Evolutionary conservation across 2,113 vertebrate genomes (phyloP).

Genomic region (Chamaetylas fuelleborni): DNA sequence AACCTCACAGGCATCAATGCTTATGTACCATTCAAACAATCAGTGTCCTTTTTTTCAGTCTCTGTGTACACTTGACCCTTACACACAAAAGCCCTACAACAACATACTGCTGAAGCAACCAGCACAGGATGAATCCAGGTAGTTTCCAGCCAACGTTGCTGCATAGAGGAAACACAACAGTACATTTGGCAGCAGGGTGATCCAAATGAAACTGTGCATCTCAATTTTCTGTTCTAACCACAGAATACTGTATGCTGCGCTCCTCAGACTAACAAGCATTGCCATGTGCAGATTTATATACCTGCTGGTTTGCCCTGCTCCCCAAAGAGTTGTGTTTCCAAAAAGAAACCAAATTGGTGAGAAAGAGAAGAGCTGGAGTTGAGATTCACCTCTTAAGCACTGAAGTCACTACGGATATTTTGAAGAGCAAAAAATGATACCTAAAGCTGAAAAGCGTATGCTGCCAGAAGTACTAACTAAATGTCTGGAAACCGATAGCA

Average conservation of each 20-base stretch:
- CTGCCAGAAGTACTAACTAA: background rate
- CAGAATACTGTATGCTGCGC: background rate
- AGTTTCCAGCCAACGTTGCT: background rate
- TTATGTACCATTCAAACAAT: background rate
- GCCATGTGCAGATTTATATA: background rate
- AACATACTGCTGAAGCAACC: accelerated
- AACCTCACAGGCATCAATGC: background rate
- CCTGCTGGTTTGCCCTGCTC: background rate
- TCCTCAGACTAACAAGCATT: background rate
- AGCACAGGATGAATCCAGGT: accelerated
- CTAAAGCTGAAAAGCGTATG: background rate
- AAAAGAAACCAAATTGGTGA: background rate
- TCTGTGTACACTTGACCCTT: background rate
- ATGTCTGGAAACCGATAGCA: background rate
- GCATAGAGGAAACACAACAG: background rate
- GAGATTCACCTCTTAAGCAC: background rate
- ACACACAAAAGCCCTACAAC: background rate
- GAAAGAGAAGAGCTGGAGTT: background rate
- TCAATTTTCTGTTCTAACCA: background rate
- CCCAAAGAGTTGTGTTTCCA: background rate
- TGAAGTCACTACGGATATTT: accelerated
- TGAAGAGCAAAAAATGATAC: background rate
- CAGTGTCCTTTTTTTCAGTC: background rate
- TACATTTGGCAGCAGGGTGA: background rate
- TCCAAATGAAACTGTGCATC: background rate